phyloP scores from a whole-genome alignment of 2,113 vertebrate genomes.

The Lonchura striata region DNA sequence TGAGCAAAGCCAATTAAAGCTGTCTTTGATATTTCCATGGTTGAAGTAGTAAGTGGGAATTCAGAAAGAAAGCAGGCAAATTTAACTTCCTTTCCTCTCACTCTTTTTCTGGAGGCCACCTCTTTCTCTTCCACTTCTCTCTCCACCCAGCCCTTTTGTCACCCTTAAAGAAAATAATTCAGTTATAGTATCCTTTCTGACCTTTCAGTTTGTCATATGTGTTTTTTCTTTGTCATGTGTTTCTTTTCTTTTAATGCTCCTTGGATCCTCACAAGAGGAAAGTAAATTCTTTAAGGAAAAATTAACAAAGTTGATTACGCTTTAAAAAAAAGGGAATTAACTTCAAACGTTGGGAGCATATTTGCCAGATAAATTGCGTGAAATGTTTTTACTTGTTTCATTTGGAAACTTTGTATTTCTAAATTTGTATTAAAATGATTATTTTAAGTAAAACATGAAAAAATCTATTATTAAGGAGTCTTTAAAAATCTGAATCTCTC shows the following conservation, averaged over 20 bases:
- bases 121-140: neutral
- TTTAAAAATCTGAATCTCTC: neutral
- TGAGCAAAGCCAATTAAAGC: neutral
- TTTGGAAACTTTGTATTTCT: neutral
- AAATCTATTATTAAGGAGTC: neutral
- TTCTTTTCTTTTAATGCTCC: neutral
- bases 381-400: neutral
- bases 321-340: neutral
- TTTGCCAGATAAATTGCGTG: neutral
- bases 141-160: neutral
- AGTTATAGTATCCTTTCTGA: constrained; percentile 30
- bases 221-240: neutral
- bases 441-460: neutral
- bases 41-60: neutral
- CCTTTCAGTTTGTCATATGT: constrained; percentile 25
- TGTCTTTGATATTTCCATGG: neutral
- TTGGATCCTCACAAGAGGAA: constrained; percentile 12
- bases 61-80: neutral
- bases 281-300: constrained; percentile 4
- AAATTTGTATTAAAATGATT: neutral
- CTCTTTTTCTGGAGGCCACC: neutral
- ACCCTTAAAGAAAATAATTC: constrained; percentile 8
- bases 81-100: neutral
- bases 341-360: neutral
- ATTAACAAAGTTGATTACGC: neutral